phyloP scores from a whole-genome alignment of 2,113 vertebrate genomes.

The Heterochromis multidens region DNA sequence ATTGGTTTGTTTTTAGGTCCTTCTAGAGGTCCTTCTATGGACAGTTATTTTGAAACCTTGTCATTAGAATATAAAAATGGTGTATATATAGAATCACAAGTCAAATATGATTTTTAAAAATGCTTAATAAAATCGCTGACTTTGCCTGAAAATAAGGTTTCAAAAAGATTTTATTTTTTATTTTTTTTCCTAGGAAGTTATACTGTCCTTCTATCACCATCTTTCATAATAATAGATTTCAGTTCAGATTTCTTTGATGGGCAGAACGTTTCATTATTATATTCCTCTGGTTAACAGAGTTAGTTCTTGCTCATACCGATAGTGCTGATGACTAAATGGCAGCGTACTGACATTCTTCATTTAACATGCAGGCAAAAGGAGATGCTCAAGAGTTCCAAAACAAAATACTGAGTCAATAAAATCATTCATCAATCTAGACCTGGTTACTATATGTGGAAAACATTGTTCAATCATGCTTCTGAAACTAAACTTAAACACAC shows the following conservation, averaged over 20 bases:
- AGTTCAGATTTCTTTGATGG: not conserved
- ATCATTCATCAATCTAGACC: constrained; percentile 10
- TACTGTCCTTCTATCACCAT: no score
- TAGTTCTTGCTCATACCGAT: not conserved
- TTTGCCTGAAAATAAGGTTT: not conserved
- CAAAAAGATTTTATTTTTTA: not conserved
- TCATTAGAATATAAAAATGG: not conserved
- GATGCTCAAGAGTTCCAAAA: constrained; percentile 22
- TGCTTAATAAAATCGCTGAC: not conserved
- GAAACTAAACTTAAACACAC: not conserved
- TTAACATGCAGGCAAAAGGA: constrained; percentile 24
- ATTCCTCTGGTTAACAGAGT: not conserved
- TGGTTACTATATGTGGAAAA: not conserved
- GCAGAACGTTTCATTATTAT: not conserved
- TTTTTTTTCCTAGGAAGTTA: no score
- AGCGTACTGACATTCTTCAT: constrained; percentile 26
- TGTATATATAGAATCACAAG: no score
- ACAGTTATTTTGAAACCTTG: not conserved
- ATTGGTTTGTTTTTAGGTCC: not conserved
- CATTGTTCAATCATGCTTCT: not conserved
- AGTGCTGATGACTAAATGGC: constrained; percentile 27
- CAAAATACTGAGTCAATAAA: constrained; percentile 44
- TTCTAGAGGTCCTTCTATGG: no score
- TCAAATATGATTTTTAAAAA: no score
- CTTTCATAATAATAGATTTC: not conserved